Evolutionary conservation across 2,797 vertebrate species (phyloP).

Genomic region (Urocyon cinereoargenteus): DNA sequence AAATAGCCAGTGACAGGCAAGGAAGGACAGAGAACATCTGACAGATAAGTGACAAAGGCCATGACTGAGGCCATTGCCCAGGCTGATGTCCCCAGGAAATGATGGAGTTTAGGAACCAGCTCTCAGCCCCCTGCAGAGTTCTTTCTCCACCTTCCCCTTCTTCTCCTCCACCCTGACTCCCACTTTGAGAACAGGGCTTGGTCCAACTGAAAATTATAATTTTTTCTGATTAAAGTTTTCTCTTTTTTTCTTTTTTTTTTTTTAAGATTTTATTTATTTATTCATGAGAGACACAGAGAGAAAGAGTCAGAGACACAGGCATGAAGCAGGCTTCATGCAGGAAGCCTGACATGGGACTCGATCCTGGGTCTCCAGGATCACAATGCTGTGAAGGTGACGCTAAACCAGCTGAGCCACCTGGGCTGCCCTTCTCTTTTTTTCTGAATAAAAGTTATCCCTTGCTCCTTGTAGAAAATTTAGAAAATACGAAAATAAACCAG

Average conservation of each 20-base stretch:
- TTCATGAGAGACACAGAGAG: no score
- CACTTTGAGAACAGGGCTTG: neutral
- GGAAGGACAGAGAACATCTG: conserved; percentile 10
- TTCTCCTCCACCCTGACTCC: neutral
- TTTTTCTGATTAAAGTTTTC: conserved; percentile 41
- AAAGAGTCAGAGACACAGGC: no score
- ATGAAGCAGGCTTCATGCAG: no score
- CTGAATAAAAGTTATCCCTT: conserved; percentile 16
- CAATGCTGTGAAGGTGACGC: no score
- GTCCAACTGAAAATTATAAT: neutral
- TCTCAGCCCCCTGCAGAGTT: neutral
- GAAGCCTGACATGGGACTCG: no score
- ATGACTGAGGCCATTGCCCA: neutral
- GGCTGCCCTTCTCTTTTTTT: no score
- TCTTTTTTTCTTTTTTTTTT: neutral
- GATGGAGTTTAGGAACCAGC: neutral
- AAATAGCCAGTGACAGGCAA: conserved; percentile 50
- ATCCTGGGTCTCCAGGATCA: no score
- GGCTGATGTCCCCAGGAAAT: neutral
- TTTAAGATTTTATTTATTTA: no score
- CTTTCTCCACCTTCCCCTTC: neutral
- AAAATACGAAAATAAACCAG: conserved; percentile 62
- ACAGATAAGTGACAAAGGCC: neutral
- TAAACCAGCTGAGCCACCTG: no score
- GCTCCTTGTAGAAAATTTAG: neutral